phyloP scores from a whole-genome alignment of 2,888 invertebrate genomes.

The Meiosimyza decipiens region DNA sequence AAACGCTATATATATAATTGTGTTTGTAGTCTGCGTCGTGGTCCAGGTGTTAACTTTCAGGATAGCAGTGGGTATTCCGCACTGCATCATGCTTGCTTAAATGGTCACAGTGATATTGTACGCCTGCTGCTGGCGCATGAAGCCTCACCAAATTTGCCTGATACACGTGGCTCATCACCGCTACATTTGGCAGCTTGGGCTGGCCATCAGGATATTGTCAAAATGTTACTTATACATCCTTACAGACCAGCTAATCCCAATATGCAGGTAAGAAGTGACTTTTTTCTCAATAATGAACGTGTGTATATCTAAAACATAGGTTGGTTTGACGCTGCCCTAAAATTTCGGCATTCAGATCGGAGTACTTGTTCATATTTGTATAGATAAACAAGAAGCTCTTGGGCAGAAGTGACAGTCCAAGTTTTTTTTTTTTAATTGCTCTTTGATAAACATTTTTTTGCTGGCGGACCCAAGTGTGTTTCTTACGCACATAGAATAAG shows the following conservation, averaged over 20 bases:
- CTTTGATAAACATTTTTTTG: too few species aligned
- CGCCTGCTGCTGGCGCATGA: conserved; percentile 80
- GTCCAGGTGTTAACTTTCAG: conserved; percentile 92
- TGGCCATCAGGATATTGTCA: conserved; percentile 89
- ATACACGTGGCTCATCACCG: conserved; percentile 91
- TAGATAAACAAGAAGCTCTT: too few species aligned
- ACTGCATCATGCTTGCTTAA: conserved; percentile 92
- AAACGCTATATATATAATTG: conserved; percentile 47
- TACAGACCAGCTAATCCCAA: conserved; percentile 88
- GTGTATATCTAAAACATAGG: too few species aligned
- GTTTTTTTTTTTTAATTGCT: too few species aligned
- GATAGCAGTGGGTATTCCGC: conserved; percentile 94
- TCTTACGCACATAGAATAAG: too few species aligned
- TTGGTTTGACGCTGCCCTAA: too few species aligned
- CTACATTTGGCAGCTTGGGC: conserved; percentile 95
- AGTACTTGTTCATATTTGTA: too few species aligned
- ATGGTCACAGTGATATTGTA: conserved; percentile 93
- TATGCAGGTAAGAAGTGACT: conserved; percentile 73
- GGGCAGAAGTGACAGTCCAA: too few species aligned
- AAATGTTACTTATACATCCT: conserved; percentile 82
- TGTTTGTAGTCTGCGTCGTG: conserved; percentile 79
- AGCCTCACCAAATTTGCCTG: conserved; percentile 89
- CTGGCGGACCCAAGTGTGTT: too few species aligned
- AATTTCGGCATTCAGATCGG: too few species aligned
- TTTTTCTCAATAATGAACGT: background rate